These are phyloP conservation scores for Jordanella pulchra DNA, from an alignment of 2,797 vertebrate species.

Conservation along the genomic window DNA sequence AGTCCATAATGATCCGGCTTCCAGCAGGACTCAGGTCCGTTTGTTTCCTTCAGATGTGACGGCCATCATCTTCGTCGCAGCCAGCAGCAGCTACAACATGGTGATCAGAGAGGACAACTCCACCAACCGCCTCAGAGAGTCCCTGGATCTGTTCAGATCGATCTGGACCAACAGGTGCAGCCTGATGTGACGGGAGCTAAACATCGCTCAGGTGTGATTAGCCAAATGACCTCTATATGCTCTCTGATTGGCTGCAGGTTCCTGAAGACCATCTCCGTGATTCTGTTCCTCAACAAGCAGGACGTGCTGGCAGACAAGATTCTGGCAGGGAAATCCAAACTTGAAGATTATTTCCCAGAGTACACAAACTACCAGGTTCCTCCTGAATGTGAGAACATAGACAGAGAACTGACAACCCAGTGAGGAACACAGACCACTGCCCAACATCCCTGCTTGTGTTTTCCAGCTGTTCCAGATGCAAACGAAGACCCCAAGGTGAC, in stretches of 20 bases:
- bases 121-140: conserved; percentile 93
- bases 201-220: conserved; percentile 16
- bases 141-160: conserved; percentile 95
- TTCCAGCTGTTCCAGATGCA: conserved; percentile 88
- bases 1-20: no score
- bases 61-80: conserved; percentile 97
- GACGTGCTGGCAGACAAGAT: conserved; percentile 97
- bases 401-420: neutral
- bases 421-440: neutral
- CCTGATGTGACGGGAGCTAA: no score
- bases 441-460: conserved; percentile 5
- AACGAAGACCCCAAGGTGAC: conserved; percentile 95
- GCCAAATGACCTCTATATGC: conserved; percentile 45
- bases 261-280: conserved; percentile 96
- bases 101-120: conserved; percentile 98
- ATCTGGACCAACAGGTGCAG: conserved; percentile 97
- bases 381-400: conserved; percentile 83
- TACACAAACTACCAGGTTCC: conserved; percentile 90
- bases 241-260: conserved; percentile 81
- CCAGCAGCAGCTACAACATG: conserved; percentile 99
- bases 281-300: conserved; percentile 98
- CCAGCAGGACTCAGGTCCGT: neutral
- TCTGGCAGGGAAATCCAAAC: conserved; percentile 96
- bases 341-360: conserved; percentile 98
- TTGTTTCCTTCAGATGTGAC: conserved; percentile 86